Evolutionary conservation across 2,113 vertebrate species (phyloP).

Genomic region (Tyto alba): DNA sequence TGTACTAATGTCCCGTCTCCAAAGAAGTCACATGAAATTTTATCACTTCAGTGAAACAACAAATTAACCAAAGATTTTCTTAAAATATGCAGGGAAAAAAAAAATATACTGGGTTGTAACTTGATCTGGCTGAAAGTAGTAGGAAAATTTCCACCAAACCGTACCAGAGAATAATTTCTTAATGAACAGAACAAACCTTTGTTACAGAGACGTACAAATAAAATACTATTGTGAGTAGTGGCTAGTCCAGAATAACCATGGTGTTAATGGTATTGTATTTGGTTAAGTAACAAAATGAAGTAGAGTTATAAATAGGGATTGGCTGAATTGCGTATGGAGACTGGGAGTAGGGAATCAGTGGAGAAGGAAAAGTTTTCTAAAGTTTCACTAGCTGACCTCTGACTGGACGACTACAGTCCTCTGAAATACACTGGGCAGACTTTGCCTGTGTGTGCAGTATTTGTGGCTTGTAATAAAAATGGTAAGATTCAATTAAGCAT

Average conservation of each 20-base stretch:
- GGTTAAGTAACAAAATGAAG: background rate
- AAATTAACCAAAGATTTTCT: background rate
- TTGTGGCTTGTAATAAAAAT: background rate
- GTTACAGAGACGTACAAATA: background rate
- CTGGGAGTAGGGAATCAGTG: background rate
- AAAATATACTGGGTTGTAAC: background rate
- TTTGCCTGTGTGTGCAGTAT: background rate
- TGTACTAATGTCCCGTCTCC: background rate
- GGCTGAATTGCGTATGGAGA: background rate
- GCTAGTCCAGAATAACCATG: background rate
- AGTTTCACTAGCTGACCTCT: background rate
- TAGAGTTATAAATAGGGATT: background rate
- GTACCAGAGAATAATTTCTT: background rate
- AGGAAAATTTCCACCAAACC: background rate
- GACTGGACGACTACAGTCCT: background rate
- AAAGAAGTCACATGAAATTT: background rate
- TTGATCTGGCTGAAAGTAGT: background rate
- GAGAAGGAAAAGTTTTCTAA: background rate
- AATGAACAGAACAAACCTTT: background rate
- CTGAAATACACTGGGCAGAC: background rate
- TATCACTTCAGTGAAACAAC: background rate
- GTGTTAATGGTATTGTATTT: background rate
- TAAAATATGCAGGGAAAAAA: background rate
- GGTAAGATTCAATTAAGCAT: background rate
- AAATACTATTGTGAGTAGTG: background rate